Evolutionary conservation across 2,888 invertebrate genomes (phyloP).

Genomic region (Lepidocyrtinus sp.): DNA sequence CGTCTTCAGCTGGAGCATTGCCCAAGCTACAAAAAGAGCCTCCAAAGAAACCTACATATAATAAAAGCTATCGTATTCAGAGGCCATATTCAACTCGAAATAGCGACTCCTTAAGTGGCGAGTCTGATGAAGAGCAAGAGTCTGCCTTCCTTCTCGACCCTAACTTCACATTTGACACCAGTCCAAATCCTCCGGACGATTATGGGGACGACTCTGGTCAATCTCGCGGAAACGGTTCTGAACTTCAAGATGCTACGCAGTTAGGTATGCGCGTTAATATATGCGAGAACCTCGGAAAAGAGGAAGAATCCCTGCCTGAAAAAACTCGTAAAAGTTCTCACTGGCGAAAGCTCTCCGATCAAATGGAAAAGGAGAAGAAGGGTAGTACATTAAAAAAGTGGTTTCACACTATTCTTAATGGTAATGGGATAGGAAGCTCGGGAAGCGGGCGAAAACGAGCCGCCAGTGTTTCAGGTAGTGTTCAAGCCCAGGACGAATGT

Average conservation of each 20-base stretch:
- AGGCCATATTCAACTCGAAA: conserved; percentile 46
- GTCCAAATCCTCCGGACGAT: conserved; percentile 19
- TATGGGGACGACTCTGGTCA: conserved; percentile 32
- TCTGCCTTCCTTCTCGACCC: conserved; percentile 56
- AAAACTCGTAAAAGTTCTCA: conserved; percentile 36
- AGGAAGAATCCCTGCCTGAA: not conserved
- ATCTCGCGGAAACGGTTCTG: conserved; percentile 11
- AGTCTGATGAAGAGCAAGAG: conserved; percentile 62
- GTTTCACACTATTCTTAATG: conserved; percentile 69
- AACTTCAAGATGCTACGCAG: conserved; percentile 15
- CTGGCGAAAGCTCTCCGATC: conserved; percentile 65
- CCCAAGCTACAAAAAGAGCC: conserved; percentile 50
- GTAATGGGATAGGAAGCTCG: conserved; percentile 61
- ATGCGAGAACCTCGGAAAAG: conserved; percentile 30
- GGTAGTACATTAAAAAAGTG: conserved; percentile 66
- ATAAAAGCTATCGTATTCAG: conserved; percentile 56
- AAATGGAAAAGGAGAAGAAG: conserved; percentile 64
- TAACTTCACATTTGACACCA: conserved; percentile 22
- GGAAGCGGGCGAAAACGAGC: conserved; percentile 42
- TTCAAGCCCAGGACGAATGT: conserved; percentile 16
- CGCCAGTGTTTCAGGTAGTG: conserved; percentile 28
- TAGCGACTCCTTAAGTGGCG: conserved; percentile 50
- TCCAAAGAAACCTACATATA: conserved; percentile 61
- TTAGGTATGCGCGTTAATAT: conserved; percentile 55
- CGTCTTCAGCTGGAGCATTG: not conserved